Conservation (phyloP, 1,140 invertebrate species). For the Anadara kagoshimensis region DNA sequence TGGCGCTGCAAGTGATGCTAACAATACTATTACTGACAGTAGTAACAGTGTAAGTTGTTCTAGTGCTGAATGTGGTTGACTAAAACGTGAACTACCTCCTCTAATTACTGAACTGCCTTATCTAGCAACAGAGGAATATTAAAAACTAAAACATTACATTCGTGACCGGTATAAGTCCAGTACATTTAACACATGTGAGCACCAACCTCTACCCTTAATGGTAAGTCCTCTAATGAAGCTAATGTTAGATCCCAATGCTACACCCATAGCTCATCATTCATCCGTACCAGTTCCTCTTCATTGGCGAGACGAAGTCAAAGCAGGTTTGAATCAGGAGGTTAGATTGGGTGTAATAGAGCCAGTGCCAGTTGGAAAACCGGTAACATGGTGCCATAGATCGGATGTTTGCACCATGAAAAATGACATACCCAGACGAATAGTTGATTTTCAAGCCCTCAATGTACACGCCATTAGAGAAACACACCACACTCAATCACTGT, state of each 20-base stretch:
- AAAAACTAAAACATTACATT: conserved; percentile 26
- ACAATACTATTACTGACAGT: too few relatives aligned
- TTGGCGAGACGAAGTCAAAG: too few relatives aligned
- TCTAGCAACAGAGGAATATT: conserved; percentile 29
- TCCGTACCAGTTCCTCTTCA: conserved; percentile 41
- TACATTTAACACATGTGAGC: conserved; percentile 54
- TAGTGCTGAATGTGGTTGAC: conserved; percentile 44
- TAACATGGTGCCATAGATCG: conserved; percentile 50
- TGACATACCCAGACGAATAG: conserved; percentile 40
- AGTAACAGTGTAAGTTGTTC: too few relatives aligned
- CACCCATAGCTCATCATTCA: conserved; percentile 27
- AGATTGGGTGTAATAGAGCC: conserved; percentile 47
- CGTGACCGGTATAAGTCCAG: conserved; percentile 39
- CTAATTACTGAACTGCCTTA: conserved; percentile 23
- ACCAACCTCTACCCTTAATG: conserved; percentile 46
- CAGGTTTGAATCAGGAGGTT: conserved; percentile 47
- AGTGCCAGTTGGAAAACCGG: conserved; percentile 42
- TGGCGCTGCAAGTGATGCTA: too few relatives aligned
- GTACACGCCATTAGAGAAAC: conserved; percentile 36
- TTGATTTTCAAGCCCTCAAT: conserved; percentile 47
- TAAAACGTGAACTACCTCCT: conserved; percentile 26
- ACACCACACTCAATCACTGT: conserved; percentile 40
- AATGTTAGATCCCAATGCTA: conserved; percentile 29
- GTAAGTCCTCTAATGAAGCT: conserved; percentile 28
- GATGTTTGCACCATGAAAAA: conserved; percentile 46